Evolutionary conservation across 2,113 vertebrate genomes (phyloP).

Genomic region (Sakesphorus luctuosus): DNA sequence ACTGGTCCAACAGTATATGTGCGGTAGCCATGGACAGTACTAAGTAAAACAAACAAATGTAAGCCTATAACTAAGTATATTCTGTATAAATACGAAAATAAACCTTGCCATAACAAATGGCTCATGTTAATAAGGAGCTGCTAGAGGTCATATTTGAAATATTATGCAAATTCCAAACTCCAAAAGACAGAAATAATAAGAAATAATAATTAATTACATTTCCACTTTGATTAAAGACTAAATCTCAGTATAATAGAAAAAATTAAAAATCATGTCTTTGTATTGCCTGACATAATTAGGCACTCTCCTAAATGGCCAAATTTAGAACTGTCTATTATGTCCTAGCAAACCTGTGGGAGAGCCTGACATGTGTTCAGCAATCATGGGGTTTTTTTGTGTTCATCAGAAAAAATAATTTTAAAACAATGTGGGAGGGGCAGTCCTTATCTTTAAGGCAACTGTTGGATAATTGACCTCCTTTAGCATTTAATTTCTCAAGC

Average conservation of each 20-base stretch:
- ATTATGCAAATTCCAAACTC: conserved; percentile 25
- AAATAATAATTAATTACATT: conserved; percentile 54
- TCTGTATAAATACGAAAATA: neutral
- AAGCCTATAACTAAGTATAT: neutral
- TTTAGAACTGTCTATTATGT: conserved; percentile 62
- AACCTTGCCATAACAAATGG: neutral
- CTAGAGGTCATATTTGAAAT: conserved; percentile 17
- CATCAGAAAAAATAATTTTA: conserved; percentile 50
- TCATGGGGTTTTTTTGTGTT: conserved; percentile 52
- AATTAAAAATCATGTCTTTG: neutral
- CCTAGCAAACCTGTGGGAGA: conserved; percentile 39
- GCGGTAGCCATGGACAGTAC: neutral
- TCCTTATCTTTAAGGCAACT: conserved; percentile 75
- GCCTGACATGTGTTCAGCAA: conserved; percentile 45
- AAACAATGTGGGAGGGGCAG: conserved; percentile 63
- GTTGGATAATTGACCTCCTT: conserved; percentile 79
- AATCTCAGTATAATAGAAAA: neutral
- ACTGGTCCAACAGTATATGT: neutral
- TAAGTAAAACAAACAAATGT: neutral
- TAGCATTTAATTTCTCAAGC: conserved; percentile 80
- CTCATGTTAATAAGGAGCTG: neutral
- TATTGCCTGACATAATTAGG: conserved; percentile 54
- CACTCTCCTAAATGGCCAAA: conserved; percentile 23
- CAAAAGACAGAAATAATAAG: neutral
- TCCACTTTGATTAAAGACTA: conserved; percentile 36